Percentiles rank a stretch among this genome's conserved stretches.
Conservation (phyloP, 2,888 invertebrate genomes). For the Luperina nickerlii region DNA sequence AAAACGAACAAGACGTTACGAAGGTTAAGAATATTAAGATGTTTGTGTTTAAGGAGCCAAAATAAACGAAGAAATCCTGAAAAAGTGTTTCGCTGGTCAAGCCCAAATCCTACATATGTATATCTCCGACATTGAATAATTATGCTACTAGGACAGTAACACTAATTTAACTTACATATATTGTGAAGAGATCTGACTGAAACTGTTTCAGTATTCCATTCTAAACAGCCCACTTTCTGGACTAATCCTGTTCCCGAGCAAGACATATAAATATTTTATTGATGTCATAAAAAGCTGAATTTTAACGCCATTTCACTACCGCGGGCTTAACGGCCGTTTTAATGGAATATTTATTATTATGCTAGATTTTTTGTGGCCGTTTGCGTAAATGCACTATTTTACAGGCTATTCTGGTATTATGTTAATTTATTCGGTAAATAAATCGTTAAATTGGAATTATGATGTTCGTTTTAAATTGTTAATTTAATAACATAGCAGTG, state of each 20-base stretch:
- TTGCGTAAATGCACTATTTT: constrained; percentile 56
- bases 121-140: too few species aligned
- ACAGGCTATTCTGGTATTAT: constrained; percentile 3
- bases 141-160: too few species aligned
- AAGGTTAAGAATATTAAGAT: too few species aligned
- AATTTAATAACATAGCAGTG: neutral
- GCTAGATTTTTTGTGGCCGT: constrained; percentile 59
- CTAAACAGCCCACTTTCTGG: neutral
- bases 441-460: constrained; percentile 14
- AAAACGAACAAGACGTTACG: too few species aligned
- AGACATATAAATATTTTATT: constrained; percentile 57
- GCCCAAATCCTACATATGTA: too few species aligned
- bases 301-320: constrained; percentile 74
- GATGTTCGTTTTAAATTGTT: neutral
- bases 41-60: too few species aligned
- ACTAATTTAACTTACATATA: neutral
- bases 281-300: constrained; percentile 73
- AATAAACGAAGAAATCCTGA: too few species aligned
- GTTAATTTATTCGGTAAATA: constrained; percentile 11
- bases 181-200: neutral
- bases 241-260: constrained; percentile 6
- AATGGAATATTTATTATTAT: constrained; percentile 70
- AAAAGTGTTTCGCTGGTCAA: too few species aligned
- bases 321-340: constrained; percentile 73
- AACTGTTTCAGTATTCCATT: neutral